Evolutionary conservation across 2,113 vertebrate species (phyloP).

Genomic region (Rhinolophus ferrumequinum): DNA sequence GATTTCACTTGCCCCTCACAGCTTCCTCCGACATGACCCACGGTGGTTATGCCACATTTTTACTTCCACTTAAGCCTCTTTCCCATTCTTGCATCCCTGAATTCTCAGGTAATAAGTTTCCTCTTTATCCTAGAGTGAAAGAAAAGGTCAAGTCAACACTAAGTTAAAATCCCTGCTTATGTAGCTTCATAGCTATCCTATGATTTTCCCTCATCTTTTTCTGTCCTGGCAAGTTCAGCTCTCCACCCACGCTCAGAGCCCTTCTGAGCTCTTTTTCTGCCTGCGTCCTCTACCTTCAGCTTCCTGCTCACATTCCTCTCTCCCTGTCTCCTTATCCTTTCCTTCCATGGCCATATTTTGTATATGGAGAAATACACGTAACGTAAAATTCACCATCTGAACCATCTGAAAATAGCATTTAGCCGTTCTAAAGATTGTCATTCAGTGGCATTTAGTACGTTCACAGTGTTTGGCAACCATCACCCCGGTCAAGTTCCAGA

Average conservation of each 20-base stretch:
- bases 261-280: not conserved
- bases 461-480: accelerated
- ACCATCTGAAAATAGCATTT: accelerated
- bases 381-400: not conserved
- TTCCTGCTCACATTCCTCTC: not conserved
- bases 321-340: not conserved
- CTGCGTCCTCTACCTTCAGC: not conserved
- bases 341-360: not conserved
- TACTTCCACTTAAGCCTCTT: not conserved
- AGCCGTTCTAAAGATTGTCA: accelerated
- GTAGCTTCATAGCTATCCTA: not conserved
- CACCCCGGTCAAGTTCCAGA: not conserved
- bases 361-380: too few relatives aligned
- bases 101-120: not conserved
- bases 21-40: accelerated
- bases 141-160: not conserved
- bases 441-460: not conserved
- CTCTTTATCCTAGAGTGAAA: not conserved
- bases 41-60: too few relatives aligned
- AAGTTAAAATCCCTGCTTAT: accelerated
- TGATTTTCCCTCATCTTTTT: too few relatives aligned
- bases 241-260: not conserved
- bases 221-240: not conserved
- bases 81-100: not conserved
- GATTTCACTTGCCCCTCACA: accelerated